These are phyloP conservation scores for Hirtodrosophila duncani DNA, from an alignment of 2,888 invertebrate species.

Conservation along the genomic window DNA sequence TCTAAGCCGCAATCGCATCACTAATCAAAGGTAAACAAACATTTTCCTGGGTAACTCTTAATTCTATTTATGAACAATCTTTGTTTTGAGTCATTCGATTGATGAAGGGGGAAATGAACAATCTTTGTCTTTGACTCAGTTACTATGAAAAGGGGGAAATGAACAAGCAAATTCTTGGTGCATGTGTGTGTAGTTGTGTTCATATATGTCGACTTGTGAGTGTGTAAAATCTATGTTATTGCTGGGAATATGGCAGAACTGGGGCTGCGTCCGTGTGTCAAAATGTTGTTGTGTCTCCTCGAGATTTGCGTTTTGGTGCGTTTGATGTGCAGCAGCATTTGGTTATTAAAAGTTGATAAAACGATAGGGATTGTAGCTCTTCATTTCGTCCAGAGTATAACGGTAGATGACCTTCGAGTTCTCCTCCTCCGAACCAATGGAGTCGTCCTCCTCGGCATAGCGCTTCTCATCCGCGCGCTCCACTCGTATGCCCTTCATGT, in stretches of 20 bases:
- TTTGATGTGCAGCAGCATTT: slow-evolving; percentile 10
- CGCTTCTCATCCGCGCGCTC: slow-evolving; percentile 21
- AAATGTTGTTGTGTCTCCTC: not conserved
- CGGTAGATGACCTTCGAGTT: slow-evolving; percentile 41
- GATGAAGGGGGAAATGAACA: too few relatives aligned
- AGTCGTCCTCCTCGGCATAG: slow-evolving; percentile 46
- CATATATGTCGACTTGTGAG: too few relatives aligned
- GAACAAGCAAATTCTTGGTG: too few relatives aligned
- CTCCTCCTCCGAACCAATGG: slow-evolving; percentile 48
- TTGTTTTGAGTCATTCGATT: slow-evolving; percentile 29
- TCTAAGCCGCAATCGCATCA: too few relatives aligned
- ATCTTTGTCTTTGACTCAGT: too few relatives aligned
- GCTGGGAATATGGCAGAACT: too few relatives aligned
- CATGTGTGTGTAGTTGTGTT: too few relatives aligned
- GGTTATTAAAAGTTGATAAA: slow-evolving; percentile 42
- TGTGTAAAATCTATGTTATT: too few relatives aligned
- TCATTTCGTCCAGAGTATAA: slow-evolving; percentile 64
- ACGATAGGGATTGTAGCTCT: slow-evolving; percentile 61
- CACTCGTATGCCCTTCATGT: slow-evolving; percentile 54
- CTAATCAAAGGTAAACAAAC: too few relatives aligned
- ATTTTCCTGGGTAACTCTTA: not conserved
- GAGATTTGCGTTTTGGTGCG: not conserved
- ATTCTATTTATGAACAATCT: slow-evolving; percentile 46
- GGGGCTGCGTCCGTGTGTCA: too few relatives aligned
- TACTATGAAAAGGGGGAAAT: too few relatives aligned